Evolutionary conservation across 2,888 invertebrate species (phyloP), one percentile per base, ranked within the genome.

Genomic region (Drosophila greeni): DNA sequence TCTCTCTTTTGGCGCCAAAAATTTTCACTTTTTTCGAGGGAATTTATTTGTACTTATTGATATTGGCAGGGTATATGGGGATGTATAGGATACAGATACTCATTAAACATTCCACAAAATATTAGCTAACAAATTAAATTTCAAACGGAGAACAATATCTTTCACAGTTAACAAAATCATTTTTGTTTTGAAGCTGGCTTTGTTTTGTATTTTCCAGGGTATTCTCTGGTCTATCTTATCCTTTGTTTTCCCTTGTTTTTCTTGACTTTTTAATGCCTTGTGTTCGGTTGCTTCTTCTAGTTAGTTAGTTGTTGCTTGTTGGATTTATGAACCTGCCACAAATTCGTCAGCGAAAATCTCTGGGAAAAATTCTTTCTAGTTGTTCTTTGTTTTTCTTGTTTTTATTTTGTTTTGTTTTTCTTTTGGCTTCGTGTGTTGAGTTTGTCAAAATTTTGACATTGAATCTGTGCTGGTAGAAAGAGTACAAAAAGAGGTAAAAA

Each of bases 261-360:
- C 6, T 16, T 55, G 47, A 54, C 47, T 55, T 73, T 69, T 56
- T 48, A 56, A 39, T 61, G 66, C 61, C 37, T 61, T 49, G 51
- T 58, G 33, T 67, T 58, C 16, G 20, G 36, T 40, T 26, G 45
- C 51, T 52, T 42, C 34, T 53, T 42, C 18, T 66, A 47, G 66
- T 52, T 59, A 58, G 66, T 66, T 52, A 39, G 57, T 68, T 54
- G 48, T 42, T 66, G 33, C 36, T 57, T 37, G 54, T 57, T 51
- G 54, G 75, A 76, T 73, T 77, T 71, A 73, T 77, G 66, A 36
- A 43, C 58, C 60, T 69, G 77, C 58, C 69, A 73, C 59, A 62
- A 78, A 74, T 69, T 73, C 66, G 66, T 69, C 69, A 67, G 66
- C 37, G 26, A 36, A 73, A 71, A 54, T 62, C 39, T 37, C 40